Conservation (phyloP, 2,113 vertebrate genomes). For the Ptilonorhynchus violaceus region DNA sequence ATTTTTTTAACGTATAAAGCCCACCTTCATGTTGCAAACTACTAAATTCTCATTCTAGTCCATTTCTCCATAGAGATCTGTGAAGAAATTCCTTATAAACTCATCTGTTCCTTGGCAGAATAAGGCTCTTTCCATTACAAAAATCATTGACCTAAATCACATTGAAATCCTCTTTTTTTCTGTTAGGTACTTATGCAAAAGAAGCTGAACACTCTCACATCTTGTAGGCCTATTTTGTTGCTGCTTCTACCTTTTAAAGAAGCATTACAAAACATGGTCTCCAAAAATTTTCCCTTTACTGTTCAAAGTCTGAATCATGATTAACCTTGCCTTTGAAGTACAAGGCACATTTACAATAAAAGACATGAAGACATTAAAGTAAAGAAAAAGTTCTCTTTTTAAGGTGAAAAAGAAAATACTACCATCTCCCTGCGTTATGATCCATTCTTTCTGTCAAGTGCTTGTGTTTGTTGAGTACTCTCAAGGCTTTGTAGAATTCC, state of each 20-base stretch:
- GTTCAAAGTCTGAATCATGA: not conserved
- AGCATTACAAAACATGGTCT: not conserved
- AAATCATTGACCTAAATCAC: not conserved
- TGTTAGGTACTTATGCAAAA: not conserved
- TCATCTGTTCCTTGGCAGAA: not conserved
- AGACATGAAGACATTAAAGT: not conserved
- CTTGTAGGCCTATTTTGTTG: not conserved
- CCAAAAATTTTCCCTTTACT: not conserved
- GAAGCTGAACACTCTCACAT: not conserved
- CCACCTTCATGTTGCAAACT: not conserved
- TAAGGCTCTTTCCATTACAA: not conserved
- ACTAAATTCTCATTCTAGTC: not conserved
- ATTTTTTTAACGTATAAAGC: not conserved
- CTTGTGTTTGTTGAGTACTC: not conserved
- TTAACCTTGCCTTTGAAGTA: slow-evolving; percentile 1
- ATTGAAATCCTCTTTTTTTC: not conserved
- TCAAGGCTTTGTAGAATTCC: not conserved
- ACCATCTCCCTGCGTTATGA: not conserved
- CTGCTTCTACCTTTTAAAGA: not conserved
- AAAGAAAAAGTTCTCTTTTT: not conserved
- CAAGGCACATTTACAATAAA: not conserved
- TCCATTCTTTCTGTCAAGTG: not conserved
- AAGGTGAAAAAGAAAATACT: not conserved
- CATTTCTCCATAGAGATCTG: not conserved
- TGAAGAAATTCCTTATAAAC: not conserved